Evolutionary conservation across 2,113 vertebrate genomes (phyloP).

Genomic region (Charina bottae): DNA sequence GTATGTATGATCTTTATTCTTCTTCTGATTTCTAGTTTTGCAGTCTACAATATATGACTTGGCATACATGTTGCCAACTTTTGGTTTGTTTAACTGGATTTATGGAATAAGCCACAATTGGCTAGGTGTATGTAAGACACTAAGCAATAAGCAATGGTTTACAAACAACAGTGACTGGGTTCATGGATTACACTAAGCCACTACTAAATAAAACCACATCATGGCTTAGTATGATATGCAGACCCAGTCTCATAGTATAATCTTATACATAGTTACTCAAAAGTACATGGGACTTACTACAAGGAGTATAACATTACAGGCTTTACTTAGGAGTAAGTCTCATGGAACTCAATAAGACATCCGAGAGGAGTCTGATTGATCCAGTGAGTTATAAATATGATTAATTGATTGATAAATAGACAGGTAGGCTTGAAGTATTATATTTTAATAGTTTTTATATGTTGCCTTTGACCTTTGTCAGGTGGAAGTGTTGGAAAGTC

Average conservation of each 20-base stretch:
- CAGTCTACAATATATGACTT: neutral
- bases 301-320: neutral
- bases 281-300: neutral
- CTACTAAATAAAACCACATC: neutral
- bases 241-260: neutral
- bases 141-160: neutral
- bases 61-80: neutral
- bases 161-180: neutral
- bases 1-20: conserved; percentile 69
- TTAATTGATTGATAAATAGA: neutral
- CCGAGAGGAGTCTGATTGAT: neutral
- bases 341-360: neutral
- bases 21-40: neutral
- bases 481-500: neutral
- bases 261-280: neutral
- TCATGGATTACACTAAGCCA: neutral
- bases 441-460: neutral
- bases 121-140: neutral
- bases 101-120: neutral
- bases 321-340: neutral
- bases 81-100: neutral
- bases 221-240: neutral
- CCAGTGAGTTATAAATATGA: neutral
- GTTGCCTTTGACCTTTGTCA: neutral
- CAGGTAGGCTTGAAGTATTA: neutral